These are phyloP conservation scores for Poecile atricapillus DNA, from an alignment of 2,113 vertebrate species.

Conservation along the genomic window DNA sequence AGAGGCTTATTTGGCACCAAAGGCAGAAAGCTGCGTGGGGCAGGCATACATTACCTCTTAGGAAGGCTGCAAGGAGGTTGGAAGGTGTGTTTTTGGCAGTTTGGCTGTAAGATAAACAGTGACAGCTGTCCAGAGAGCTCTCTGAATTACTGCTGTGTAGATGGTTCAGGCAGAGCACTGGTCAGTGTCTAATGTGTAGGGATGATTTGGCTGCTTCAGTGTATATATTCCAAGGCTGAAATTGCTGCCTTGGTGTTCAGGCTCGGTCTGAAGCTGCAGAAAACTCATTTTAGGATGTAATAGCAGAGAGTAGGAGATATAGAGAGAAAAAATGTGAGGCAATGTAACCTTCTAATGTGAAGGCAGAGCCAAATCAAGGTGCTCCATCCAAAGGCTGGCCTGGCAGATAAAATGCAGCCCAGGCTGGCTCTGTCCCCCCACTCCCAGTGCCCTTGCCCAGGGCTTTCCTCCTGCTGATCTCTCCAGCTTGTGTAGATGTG, in stretches of 20 bases:
- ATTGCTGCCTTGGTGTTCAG: background rate
- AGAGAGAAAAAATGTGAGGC: background rate
- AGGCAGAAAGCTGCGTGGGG: background rate
- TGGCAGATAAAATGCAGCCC: background rate
- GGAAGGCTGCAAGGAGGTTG: background rate
- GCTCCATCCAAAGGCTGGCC: background rate
- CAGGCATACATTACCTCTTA: background rate
- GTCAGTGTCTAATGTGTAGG: background rate
- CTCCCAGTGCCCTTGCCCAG: background rate
- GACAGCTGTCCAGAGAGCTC: background rate
- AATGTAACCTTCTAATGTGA: rapidly evolving
- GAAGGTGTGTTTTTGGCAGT: background rate
- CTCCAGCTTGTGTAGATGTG: background rate
- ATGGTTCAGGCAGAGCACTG: background rate
- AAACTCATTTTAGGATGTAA: background rate
- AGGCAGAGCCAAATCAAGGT: background rate
- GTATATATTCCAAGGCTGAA: background rate
- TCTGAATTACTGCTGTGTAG: background rate
- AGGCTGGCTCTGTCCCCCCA: background rate
- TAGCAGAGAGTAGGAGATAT: background rate
- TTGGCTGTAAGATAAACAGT: background rate
- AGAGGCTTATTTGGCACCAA: background rate
- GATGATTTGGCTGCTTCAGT: background rate
- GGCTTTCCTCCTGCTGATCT: background rate
- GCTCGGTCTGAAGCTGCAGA: background rate